phyloP scores from a whole-genome alignment of 2,113 vertebrate genomes.

The Passerina amoena region DNA sequence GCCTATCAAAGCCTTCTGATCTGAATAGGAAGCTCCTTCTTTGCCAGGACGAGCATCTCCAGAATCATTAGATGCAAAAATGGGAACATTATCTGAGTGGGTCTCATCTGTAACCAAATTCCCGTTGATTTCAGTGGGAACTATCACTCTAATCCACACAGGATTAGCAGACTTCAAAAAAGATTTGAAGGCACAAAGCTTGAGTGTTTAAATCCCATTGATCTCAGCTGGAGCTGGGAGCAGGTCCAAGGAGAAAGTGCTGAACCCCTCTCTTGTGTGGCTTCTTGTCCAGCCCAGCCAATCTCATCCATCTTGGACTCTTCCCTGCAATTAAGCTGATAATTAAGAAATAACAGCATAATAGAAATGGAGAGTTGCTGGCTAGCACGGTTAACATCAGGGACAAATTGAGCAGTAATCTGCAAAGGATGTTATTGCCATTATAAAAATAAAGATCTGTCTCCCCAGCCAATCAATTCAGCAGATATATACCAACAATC shows the following conservation, averaged over 20 bases:
- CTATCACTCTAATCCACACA: neutral
- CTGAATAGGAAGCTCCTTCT: neutral
- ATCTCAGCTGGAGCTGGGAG: neutral
- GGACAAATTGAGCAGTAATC: conserved; percentile 75
- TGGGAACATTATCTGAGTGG: neutral
- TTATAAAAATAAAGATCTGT: conserved; percentile 81
- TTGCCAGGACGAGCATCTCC: neutral
- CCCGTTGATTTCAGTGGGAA: neutral
- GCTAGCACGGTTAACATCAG: conserved; percentile 48
- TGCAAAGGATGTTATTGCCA: conserved; percentile 76
- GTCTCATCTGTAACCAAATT: neutral
- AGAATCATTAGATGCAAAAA: conserved; percentile 15
- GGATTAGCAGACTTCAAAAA: neutral
- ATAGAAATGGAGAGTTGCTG: conserved; percentile 65
- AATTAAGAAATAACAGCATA: conserved; percentile 75
- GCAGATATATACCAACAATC: conserved; percentile 81
- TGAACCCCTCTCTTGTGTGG: neutral
- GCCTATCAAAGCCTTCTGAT: neutral
- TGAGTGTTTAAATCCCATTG: neutral
- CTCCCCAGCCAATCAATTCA: conserved; percentile 78
- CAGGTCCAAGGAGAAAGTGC: neutral
- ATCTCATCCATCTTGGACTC: neutral
- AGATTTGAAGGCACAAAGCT: neutral
- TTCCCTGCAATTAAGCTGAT: conserved; percentile 68
- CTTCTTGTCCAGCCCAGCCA: conserved; percentile 48